These are phyloP conservation scores for Tyto alba DNA, from an alignment of 2,113 vertebrate genomes.

Conservation along the genomic window DNA sequence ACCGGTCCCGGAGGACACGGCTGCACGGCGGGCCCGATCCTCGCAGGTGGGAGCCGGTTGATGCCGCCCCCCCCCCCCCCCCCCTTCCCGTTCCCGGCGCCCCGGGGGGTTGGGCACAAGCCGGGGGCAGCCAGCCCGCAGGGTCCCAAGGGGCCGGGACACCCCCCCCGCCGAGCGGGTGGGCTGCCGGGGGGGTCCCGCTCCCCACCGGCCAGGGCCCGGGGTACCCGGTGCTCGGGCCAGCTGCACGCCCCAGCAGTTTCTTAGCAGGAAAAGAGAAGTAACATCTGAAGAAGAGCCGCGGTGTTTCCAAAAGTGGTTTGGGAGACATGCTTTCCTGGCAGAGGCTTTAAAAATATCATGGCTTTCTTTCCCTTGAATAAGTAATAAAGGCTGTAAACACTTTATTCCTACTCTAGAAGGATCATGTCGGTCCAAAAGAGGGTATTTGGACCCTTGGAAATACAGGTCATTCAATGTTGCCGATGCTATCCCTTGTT, in stretches of 20 bases:
- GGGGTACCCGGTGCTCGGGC: not conserved
- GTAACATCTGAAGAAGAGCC: conserved; percentile 37
- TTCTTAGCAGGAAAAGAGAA: conserved; percentile 51
- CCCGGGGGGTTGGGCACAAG: not conserved
- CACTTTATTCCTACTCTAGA: not conserved
- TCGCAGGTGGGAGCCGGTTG: not conserved
- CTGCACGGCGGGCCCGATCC: too few relatives aligned
- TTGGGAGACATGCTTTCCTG: not conserved
- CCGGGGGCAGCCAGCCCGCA: not conserved
- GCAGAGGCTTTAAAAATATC: not conserved
- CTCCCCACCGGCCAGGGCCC: not conserved
- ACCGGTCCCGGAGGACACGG: too few relatives aligned
- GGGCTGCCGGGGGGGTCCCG: too few relatives aligned
- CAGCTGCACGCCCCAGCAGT: not conserved
- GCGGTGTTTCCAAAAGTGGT: not conserved
- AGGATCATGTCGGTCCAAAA: not conserved
- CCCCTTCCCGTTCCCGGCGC: not conserved
- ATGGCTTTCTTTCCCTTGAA: not conserved
- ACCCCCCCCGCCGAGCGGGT: not conserved
- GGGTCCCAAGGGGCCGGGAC: not conserved
- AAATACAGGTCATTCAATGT: not conserved
- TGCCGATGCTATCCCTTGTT: not conserved
- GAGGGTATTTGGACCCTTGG: not conserved
- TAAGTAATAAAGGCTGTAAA: not conserved
- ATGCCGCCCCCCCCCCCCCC: too few relatives aligned